phyloP scores from a whole-genome alignment of 2,113 vertebrate species.

The Labeo rohita region DNA sequence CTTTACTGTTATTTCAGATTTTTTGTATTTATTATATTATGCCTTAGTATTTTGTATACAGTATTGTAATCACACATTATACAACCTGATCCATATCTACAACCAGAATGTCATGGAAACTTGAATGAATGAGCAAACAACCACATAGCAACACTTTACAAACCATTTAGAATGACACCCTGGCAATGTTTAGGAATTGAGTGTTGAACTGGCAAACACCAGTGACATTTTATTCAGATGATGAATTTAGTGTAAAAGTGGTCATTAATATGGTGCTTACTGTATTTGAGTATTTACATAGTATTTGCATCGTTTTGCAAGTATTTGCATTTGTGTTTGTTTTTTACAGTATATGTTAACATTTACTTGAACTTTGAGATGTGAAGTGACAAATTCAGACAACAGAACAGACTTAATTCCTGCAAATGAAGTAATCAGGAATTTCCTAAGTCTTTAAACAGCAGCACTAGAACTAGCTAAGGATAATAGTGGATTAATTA shows the following conservation, averaged over 20 bases:
- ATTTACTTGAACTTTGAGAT: not conserved
- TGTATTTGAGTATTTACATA: not conserved
- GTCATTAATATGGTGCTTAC: not conserved
- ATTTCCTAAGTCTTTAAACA: not conserved
- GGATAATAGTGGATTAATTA: not conserved
- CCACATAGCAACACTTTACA: not conserved
- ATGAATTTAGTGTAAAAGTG: not conserved
- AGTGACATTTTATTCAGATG: not conserved
- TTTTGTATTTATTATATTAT: not conserved
- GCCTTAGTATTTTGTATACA: not conserved
- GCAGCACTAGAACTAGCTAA: not conserved
- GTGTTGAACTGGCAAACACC: not conserved
- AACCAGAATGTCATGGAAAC: not conserved
- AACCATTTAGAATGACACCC: not conserved
- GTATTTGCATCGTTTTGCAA: too few relatives aligned
- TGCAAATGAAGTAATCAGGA: constrained; percentile 1
- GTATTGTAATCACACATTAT: not conserved
- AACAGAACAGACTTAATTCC: not conserved
- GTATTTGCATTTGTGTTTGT: too few relatives aligned
- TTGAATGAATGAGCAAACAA: not conserved
- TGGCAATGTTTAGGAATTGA: not conserved
- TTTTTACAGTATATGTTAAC: not conserved
- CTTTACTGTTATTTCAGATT: not conserved
- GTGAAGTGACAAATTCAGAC: not conserved
- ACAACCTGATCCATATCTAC: not conserved